These are phyloP conservation scores for Caenorhabditis wallacei DNA, from an alignment of 2,888 invertebrate genomes.

Conservation along the genomic window DNA sequence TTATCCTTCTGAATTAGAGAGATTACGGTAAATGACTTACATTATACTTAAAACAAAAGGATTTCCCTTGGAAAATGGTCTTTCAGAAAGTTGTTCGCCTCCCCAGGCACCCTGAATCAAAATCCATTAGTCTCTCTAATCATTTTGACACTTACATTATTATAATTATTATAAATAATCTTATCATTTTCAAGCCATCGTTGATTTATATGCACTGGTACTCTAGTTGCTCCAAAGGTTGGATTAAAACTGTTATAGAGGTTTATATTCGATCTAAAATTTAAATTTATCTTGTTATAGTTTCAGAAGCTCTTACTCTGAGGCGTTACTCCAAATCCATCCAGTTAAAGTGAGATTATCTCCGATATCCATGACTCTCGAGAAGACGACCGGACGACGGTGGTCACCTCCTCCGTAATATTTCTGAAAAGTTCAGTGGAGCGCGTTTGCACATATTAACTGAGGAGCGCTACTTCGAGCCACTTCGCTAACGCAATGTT, in stretches of 20 bases:
- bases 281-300: too few relatives aligned
- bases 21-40: too few relatives aligned
- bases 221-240: neutral
- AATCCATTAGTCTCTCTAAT: too few relatives aligned
- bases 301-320: constrained; percentile 16
- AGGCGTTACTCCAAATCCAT: constrained; percentile 12
- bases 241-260: constrained; percentile 11
- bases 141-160: too few relatives aligned
- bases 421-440: neutral
- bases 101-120: neutral
- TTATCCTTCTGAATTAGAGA: too few relatives aligned
- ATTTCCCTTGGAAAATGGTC: too few relatives aligned
- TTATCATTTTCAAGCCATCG: too few relatives aligned
- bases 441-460: neutral
- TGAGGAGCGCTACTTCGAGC: neutral
- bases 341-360: constrained; percentile 24
- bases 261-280: constrained; percentile 21
- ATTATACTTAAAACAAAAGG: neutral
- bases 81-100: neutral
- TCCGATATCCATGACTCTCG: neutral
- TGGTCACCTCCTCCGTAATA: constrained; percentile 8
- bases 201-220: constrained; percentile 12
- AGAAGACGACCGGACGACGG: neutral
- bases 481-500: neutral
- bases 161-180: constrained; percentile 25